Percentiles rank a stretch among this genome's conserved stretches.
Conservation (phyloP, 1,140 invertebrate species). For the Bombus ignitus region DNA sequence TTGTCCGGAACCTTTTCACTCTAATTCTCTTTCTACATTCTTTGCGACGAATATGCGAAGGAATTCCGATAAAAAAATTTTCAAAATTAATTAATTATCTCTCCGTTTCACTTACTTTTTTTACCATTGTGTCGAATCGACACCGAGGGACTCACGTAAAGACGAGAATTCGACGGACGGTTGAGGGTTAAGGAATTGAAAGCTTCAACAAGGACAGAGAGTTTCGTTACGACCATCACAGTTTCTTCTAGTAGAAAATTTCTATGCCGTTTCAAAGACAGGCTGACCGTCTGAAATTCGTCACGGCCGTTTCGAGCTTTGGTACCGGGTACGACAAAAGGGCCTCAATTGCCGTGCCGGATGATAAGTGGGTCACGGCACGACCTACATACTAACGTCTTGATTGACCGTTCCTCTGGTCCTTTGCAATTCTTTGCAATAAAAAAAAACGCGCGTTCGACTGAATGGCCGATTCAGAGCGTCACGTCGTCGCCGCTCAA, state of each 20-base stretch:
- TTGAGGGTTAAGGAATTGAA: too few relatives aligned
- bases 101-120: too few relatives aligned
- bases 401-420: constrained; percentile 63
- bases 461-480: constrained; percentile 56
- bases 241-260: neutral
- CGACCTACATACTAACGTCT: constrained; percentile 61
- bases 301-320: constrained; percentile 32
- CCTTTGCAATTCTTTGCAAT: constrained; percentile 61
- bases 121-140: too few relatives aligned
- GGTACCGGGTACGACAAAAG: constrained; percentile 40
- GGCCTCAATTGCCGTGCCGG: constrained; percentile 40
- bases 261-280: constrained; percentile 8
- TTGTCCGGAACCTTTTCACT: too few relatives aligned
- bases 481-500: constrained; percentile 55
- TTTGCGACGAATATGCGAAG: too few relatives aligned
- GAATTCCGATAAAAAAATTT: too few relatives aligned
- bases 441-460: constrained; percentile 55
- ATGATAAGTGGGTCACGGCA: constrained; percentile 54
- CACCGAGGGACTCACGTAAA: too few relatives aligned
- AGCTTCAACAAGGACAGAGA: too few relatives aligned
- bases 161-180: too few relatives aligned
- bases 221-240: neutral
- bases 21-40: too few relatives aligned
- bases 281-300: constrained; percentile 27
- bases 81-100: too few relatives aligned